Conservation (phyloP, 1,140 invertebrate species). For the Prorops nasuta region DNA sequence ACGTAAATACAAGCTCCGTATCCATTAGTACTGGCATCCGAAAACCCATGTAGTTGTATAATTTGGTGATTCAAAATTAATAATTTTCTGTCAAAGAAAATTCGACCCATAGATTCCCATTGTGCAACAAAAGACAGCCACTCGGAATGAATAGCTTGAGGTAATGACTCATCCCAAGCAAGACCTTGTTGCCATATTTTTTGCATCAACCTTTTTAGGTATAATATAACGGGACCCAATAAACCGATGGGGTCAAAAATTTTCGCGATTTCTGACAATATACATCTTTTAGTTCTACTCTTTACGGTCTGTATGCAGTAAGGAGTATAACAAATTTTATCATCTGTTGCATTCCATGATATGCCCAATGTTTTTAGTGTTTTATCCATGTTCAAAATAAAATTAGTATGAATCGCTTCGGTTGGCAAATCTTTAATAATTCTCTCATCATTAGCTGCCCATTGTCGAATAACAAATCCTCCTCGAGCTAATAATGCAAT, state of each 20-base stretch:
- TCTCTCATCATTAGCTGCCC: not conserved
- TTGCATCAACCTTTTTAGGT: not conserved
- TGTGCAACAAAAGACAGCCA: not conserved
- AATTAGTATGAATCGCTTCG: not conserved
- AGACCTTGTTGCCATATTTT: not conserved
- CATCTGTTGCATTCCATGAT: not conserved
- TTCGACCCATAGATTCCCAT: not conserved
- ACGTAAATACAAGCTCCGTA: slow-evolving; percentile 31
- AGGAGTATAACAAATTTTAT: not conserved
- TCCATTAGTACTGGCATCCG: slow-evolving; percentile 24
- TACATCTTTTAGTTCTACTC: slow-evolving; percentile 1
- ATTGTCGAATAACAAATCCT: not conserved
- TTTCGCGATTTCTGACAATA: too few species aligned
- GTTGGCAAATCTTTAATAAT: not conserved
- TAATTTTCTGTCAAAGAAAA: too few species aligned
- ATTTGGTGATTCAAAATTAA: too few species aligned
- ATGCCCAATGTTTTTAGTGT: not conserved
- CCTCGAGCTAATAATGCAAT: not conserved
- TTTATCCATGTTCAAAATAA: not conserved
- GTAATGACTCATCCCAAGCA: not conserved
- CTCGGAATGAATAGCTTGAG: not conserved
- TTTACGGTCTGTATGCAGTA: not conserved
- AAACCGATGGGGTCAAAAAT: not conserved
- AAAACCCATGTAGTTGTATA: slow-evolving; percentile 29
- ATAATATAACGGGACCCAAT: not conserved